Evolutionary conservation across 2,113 vertebrate genomes (phyloP), one percentile per base, ranked within the genome.

Genomic region (Urocitellus parryii): DNA sequence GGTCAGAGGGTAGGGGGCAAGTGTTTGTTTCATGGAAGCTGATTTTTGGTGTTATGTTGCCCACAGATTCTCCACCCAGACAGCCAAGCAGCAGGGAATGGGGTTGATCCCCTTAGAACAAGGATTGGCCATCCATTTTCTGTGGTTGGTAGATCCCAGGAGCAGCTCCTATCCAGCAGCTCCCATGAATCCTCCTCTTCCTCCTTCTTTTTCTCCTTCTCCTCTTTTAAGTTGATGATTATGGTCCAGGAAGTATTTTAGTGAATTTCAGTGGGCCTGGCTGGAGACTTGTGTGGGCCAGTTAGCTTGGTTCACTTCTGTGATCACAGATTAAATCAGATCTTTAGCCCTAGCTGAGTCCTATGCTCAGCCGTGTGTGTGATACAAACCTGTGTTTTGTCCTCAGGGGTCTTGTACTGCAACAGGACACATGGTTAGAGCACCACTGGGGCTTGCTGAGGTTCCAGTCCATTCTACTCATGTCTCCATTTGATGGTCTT

Each of bases 401-500:
- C 53, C 24, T 83, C 76, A 83, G 90, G 48, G 73, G 13, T 39
- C 80, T 70, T 8, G 42, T 9, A 12, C 51, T 90, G 45, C 68
- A 42, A 29, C 42, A 72, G n/a, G 51, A 42, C 58, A 18, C 17
- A 18, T 25, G n/a, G 10, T 76, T 45, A 78, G 32, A 58, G 68
- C 42, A 48, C 27, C 37, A 32, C n/a, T 53, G 61, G 79, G 58
- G 29, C 84, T 95, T 24, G 20, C 61, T 63, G 89, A 63, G 17
- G 13, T 73, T 68, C 87, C 17, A n/a, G 72, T 68, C 0, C 1
- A 39, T 83, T 80, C 74, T 25, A 87, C 24, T 63, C 7, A 34
- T 77, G 18, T 24, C 51, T 97, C n/a, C 67, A 27, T 76, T 80
- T 65, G n/a, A 24, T 78, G 42, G 80, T 42, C 76, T 95, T 90